Conservation (phyloP, 2,113 vertebrate genomes). For the Mola mola region DNA sequence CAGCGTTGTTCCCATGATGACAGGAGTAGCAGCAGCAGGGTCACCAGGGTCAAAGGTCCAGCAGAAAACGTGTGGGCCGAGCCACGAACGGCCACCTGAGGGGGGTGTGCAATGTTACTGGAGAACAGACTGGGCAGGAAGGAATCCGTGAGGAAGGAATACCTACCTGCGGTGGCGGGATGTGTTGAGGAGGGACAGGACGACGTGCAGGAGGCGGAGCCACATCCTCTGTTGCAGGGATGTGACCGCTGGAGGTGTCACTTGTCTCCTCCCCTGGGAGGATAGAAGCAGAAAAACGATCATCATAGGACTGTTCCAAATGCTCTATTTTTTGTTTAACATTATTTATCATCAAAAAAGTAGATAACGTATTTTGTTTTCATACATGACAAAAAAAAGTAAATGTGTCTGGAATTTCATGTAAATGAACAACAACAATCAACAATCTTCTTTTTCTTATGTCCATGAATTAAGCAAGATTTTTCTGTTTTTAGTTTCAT, state of each 20-base stretch:
- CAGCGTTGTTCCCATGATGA: conserved; percentile 58
- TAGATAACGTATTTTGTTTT: no score
- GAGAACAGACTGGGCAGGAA: neutral
- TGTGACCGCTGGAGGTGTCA: conserved; percentile 44
- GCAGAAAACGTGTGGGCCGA: conserved; percentile 23
- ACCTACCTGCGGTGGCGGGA: conserved; percentile 63
- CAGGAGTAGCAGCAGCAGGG: conserved; percentile 55
- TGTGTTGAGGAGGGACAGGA: conserved; percentile 46
- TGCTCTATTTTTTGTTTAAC: no score
- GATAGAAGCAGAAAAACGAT: conserved; percentile 2
- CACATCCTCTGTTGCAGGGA: conserved; percentile 39
- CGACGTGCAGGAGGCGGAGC: conserved; percentile 35
- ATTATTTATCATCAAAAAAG: no score
- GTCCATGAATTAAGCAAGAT: neutral
- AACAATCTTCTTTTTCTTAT: no score
- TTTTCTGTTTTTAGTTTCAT: conserved; percentile 41
- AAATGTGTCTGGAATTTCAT: no score
- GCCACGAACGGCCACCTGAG: conserved; percentile 59
- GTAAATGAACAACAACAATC: no score
- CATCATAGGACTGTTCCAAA: no score
- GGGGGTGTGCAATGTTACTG: neutral
- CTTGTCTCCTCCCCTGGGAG: conserved; percentile 46
- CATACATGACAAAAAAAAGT: no score
- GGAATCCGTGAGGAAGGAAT: neutral
- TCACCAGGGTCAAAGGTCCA: conserved; percentile 41